These are phyloP conservation scores for Chloroceryle inda DNA, from an alignment of 2,797 vertebrate species.

Conservation along the genomic window DNA sequence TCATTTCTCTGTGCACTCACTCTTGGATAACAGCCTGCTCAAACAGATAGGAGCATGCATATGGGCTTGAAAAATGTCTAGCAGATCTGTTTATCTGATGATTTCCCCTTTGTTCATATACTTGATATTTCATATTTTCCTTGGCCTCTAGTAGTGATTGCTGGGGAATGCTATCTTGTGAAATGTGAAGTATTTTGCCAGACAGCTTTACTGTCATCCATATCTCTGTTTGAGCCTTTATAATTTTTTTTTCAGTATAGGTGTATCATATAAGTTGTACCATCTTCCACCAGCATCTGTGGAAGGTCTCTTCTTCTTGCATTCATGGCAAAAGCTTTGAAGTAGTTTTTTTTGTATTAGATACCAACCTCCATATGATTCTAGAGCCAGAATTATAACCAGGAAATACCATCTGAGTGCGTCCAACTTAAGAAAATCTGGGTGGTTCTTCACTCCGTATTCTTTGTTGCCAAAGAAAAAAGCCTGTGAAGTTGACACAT, in stretches of 20 bases:
- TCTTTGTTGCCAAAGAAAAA: background rate
- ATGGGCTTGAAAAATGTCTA: background rate
- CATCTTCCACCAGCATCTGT: background rate
- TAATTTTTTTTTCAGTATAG: background rate
- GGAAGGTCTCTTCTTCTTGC: background rate
- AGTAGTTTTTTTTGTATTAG: background rate
- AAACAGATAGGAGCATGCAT: background rate
- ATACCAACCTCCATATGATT: background rate
- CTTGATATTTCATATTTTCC: background rate
- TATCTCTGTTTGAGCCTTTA: background rate
- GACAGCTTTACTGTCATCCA: background rate
- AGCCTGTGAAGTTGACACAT: background rate
- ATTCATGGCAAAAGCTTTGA: background rate
- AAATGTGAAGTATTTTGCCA: background rate
- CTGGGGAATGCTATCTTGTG: background rate
- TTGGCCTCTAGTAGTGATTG: background rate
- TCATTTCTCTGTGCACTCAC: background rate
- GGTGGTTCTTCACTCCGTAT: background rate
- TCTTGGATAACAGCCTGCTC: background rate
- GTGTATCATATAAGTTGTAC: background rate
- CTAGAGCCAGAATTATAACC: background rate
- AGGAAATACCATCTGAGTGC: background rate
- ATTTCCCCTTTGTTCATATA: background rate
- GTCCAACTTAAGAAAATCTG: background rate
- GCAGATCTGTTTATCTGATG: background rate